Evolutionary conservation across 2,797 vertebrate species (phyloP), one percentile per base, ranked within the genome.

Genomic region (Catharus ustulatus): DNA sequence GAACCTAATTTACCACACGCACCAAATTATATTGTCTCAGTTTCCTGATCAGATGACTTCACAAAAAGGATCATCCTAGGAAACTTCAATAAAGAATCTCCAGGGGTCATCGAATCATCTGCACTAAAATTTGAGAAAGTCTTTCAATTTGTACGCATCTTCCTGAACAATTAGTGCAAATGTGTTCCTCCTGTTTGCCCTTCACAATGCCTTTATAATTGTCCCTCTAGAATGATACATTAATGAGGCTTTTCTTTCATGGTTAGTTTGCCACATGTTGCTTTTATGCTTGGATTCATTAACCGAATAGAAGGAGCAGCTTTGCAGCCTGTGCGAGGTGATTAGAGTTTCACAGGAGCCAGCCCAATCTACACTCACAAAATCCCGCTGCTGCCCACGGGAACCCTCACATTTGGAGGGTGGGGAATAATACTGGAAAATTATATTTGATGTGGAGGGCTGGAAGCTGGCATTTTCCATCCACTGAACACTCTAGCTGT

Each of bases 201-300:
- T 83, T 89, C 30, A 15, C 0, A 0, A 58, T 78, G 88, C 52
- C 84, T 89, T 93, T 80, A 32, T 92, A 92, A 92, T 89, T 91
- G 82, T 95, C 59, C 40, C 52, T 58, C 68, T 83, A 61, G 82
- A 87, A 67, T 64, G 49, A 91, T 71, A 71, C 29, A 11, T 92
- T 96, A 96, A 93, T 85, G 89, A 94, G 94, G 82, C 84, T 91
- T 94, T 96, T 92, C 81, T 90, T 78, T 87, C 92, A 74, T 22
- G 75, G 84, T 87, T 90, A 91, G 91, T 66, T 96, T 83, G 82
- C 75, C 78, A 80, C 91, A 92, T 89, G 89, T 89, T 83, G 72
- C 72, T 93, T 93, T 89, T 71, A 52, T 80, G 93, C 93, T 92
- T 79, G 68, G 84, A 80, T 95, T 94, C 91, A 87, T 90, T 87